Evolutionary conservation across 2,888 invertebrate genomes (phyloP), one percentile per base, ranked within the genome.

Genomic region (Microctonus aethiopoides): DNA sequence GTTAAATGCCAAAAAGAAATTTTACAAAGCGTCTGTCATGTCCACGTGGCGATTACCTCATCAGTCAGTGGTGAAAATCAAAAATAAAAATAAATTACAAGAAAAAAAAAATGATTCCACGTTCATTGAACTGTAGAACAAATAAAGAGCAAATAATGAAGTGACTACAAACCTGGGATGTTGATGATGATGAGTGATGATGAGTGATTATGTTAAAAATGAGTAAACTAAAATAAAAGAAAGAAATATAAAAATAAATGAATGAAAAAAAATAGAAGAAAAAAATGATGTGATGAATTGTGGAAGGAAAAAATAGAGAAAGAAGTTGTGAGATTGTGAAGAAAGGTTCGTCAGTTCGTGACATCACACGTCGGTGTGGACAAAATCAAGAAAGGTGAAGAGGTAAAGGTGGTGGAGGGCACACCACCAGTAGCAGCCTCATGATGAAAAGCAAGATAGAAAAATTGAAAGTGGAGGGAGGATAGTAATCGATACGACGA

Each of bases 401-500:
- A 61, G 69, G 67, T 51, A 72, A 70, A 68, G 70, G 67, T 61
- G 67, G 60, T 65, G 70, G 56, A 64, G n/a, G 67, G 62, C 68
- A 70, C 71, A 73, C 71, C 60, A 75, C 72, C 66, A 72, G 41
- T 75, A 75, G 72, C 36, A 63, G 52, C 16, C 3, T 29, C 3
- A 29, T 7, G 39, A 20, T 11, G 60, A 65, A 32, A 51, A 52
- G 39, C 34, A 24, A 22, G 60, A 54, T 34, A 60, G 36, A 9
- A 56, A 51, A 64, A 20, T 41, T 32, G 51, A 11, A 41, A 26
- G 54, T 61, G 68, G 52, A 41, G 63, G 29, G 68, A 66, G 63
- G 62, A 72, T 60, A 65, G 72, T 69, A 64, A 72, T 70, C 70
- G 70, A 70, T 70, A 64, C 64, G 70, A 66, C 63, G 71, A 72